phyloP scores from a whole-genome alignment of 2,113 vertebrate species.

The Paratilapia polleni region DNA sequence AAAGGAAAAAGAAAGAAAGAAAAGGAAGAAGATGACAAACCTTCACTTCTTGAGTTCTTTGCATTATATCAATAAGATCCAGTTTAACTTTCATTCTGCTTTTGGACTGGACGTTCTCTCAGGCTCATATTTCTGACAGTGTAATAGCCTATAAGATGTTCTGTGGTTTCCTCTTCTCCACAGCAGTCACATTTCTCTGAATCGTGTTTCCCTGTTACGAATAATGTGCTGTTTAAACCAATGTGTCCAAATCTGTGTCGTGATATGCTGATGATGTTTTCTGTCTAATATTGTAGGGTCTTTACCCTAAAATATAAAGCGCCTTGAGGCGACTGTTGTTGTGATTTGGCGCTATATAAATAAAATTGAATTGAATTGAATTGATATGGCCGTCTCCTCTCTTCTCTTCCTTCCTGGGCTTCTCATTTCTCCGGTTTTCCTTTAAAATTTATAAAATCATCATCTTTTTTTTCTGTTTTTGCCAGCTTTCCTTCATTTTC shows the following conservation, averaged over 20 bases:
- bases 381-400: neutral
- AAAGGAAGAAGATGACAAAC: too few species aligned
- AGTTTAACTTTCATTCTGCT: neutral
- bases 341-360: too few species aligned
- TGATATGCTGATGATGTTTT: too few species aligned
- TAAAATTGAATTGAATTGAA: neutral
- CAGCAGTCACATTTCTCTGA: neutral
- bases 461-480: too few species aligned
- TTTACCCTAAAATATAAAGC: too few species aligned
- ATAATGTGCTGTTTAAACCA: neutral
- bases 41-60: neutral
- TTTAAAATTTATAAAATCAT: too few species aligned
- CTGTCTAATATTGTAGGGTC: too few species aligned
- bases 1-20: too few species aligned
- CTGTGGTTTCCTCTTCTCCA: neutral
- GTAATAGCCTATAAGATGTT: neutral
- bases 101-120: neutral
- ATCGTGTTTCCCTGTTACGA: neutral
- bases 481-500: too few species aligned
- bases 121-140: neutral
- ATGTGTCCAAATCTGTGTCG: too few species aligned
- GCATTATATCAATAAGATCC: neutral
- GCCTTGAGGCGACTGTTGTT: too few species aligned
- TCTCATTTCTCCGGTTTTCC: neutral
- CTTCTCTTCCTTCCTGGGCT: too few species aligned